Evolutionary conservation across 2,113 vertebrate species (phyloP).

Genomic region (Phasianus colchicus): DNA sequence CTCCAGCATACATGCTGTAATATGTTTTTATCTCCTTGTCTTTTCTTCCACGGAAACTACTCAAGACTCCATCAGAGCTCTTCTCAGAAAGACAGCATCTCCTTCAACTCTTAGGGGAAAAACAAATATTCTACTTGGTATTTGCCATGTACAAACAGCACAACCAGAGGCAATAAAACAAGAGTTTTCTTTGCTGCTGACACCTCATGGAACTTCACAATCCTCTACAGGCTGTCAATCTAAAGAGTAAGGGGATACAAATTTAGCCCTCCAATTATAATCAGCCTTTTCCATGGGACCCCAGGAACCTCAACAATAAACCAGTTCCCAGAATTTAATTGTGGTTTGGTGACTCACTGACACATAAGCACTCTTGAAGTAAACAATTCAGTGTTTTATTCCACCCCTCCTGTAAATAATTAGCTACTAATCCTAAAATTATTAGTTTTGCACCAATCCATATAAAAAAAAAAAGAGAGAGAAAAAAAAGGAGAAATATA

Average conservation of each 20-base stretch:
- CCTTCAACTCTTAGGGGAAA: neutral
- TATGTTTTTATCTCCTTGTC: neutral
- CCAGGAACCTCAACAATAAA: conserved; percentile 37
- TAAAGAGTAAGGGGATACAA: neutral
- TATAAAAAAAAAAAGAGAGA: neutral
- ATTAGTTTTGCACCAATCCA: neutral
- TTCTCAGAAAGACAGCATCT: neutral
- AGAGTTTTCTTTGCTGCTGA: conserved; percentile 38
- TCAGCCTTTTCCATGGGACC: conserved; percentile 18
- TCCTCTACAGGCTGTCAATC: neutral
- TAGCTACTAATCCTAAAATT: conserved; percentile 46
- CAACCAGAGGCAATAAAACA: accelerated
- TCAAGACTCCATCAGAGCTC: accelerated
- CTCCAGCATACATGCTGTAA: accelerated
- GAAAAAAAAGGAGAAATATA: neutral
- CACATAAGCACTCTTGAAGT: conserved; percentile 41
- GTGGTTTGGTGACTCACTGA: conserved; percentile 70
- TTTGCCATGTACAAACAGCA: neutral
- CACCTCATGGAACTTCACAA: conserved; percentile 40
- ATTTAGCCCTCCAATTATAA: conserved; percentile 6
- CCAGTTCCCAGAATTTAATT: conserved; percentile 59
- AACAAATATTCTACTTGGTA: neutral
- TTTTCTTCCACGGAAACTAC: neutral
- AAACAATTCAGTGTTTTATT: conserved; percentile 34
- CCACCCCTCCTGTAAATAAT: conserved; percentile 33